Base-by-base conservation (phyloP, 92 coral and sea anemone genomes). In the Umimayanthus kanabou region DNA sequence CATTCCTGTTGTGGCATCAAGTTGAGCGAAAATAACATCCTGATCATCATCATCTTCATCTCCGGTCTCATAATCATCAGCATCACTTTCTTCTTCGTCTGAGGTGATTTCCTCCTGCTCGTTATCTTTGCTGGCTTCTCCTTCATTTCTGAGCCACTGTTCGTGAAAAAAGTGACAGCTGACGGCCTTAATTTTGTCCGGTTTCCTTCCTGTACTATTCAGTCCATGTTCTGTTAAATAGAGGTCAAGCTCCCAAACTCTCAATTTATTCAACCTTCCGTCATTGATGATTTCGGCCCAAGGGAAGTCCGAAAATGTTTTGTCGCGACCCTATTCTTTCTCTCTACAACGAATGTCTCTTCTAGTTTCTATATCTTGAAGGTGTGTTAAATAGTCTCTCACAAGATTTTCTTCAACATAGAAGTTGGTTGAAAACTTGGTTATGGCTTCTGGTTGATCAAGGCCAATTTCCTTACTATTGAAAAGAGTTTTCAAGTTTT, bases 341-440 rank as follows among this genome's bases (percentile, higher is more conserved):
- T 70, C 69, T 74, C 81, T 72, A 49, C 76, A 50, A 75, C 89
- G 89, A 49, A 86, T 53, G 70, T 86, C 67, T 76, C 80, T 86
- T 86, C 83, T 29, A 30, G 80, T 26, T 72, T 86, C 81, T 29
- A 86, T 74, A 74, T 86, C 80, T 72, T 86, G 73, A 75, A 86
- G 83, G 89, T 76, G 89, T 86, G 71, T 55, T 53, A 86, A 49
- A 72, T 86, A 76, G 71, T 86, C 89, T 53, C 81, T 75, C 82
- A 76, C 75, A 33, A 86, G 75, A 53, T 33, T 86, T 53, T 86
- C 83, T 86, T 86, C 58, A 28, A 86, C 73, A 86, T 70, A 49
- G 80, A 86, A 86, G 70, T 76, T 86, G 71, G 82, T 28, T 49
- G 83, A 72, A 86, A 86, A 76, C 84, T 72, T 74, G 29, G 74